These are phyloP conservation scores for Chloroceryle aenea DNA, from an alignment of 2,113 vertebrate species.

Conservation along the genomic window DNA sequence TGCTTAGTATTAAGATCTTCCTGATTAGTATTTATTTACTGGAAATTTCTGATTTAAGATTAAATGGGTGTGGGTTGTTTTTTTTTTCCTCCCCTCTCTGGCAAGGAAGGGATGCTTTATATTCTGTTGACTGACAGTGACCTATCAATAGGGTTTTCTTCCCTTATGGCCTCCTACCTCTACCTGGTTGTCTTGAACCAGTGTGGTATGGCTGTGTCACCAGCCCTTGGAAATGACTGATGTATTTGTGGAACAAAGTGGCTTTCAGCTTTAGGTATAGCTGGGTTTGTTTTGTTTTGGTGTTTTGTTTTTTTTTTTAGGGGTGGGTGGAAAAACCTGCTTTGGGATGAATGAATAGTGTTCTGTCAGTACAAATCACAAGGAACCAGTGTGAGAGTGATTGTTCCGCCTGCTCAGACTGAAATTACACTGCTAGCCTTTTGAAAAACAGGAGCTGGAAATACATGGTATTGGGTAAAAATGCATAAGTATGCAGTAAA, in stretches of 20 bases:
- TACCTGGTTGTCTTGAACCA: neutral
- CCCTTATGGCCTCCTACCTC: neutral
- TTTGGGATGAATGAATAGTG: neutral
- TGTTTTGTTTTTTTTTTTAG: neutral
- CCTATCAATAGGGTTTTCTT: neutral
- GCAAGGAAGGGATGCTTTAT: neutral
- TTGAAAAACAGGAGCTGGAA: neutral
- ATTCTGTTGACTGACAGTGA: neutral
- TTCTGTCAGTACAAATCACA: neutral
- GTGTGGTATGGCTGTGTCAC: neutral
- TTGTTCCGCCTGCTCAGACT: neutral
- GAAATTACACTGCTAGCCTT: neutral
- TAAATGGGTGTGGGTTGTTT: neutral
- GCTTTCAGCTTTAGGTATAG: neutral
- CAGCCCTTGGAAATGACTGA: neutral
- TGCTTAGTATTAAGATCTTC: neutral
- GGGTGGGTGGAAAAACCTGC: neutral
- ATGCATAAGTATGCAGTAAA: neutral
- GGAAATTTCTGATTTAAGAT: neutral
- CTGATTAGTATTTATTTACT: neutral
- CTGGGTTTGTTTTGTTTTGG: neutral
- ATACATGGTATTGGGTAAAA: neutral
- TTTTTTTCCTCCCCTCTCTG: neutral
- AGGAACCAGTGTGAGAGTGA: neutral
- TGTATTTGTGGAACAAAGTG: neutral